phyloP scores from a whole-genome alignment of 2,113 vertebrate genomes.

The Gorilla gorilla region DNA sequence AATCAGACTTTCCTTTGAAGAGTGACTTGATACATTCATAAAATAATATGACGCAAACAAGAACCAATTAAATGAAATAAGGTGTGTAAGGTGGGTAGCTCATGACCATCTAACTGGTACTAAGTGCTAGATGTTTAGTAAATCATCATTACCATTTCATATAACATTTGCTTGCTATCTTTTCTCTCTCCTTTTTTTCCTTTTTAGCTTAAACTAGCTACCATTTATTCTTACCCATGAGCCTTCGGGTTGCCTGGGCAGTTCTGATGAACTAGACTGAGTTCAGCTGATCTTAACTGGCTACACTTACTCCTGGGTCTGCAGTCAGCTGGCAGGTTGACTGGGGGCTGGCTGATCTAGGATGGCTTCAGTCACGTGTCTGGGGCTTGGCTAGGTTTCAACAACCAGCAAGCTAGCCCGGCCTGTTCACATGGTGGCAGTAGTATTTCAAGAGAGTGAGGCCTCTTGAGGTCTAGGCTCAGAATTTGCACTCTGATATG shows the following conservation, averaged over 20 bases:
- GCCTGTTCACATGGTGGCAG: neutral
- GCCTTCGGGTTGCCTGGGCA: neutral
- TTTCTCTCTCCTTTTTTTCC: neutral
- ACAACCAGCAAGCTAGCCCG: neutral
- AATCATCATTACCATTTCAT: no score
- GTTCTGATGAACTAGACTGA: neutral
- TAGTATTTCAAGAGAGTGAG: neutral
- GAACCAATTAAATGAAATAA: neutral
- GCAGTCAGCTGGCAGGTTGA: neutral
- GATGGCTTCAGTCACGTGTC: neutral
- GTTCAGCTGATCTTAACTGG: neutral
- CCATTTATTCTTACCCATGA: neutral
- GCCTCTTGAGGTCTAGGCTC: neutral
- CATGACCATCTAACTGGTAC: neutral
- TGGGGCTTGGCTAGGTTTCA: neutral
- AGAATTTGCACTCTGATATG: neutral
- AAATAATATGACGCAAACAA: neutral
- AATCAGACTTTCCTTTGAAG: slow-evolving; percentile 11
- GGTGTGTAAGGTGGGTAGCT: neutral
- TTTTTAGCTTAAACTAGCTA: neutral
- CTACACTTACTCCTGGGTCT: neutral
- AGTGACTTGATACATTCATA: neutral
- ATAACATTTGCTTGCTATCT: neutral
- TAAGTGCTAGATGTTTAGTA: neutral
- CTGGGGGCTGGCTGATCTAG: neutral